A percentile compares a stretch with the other conserved stretches of the same genome.
Evolutionary conservation across 2,888 invertebrate species (phyloP).

Genomic region (Idaea straminata): DNA sequence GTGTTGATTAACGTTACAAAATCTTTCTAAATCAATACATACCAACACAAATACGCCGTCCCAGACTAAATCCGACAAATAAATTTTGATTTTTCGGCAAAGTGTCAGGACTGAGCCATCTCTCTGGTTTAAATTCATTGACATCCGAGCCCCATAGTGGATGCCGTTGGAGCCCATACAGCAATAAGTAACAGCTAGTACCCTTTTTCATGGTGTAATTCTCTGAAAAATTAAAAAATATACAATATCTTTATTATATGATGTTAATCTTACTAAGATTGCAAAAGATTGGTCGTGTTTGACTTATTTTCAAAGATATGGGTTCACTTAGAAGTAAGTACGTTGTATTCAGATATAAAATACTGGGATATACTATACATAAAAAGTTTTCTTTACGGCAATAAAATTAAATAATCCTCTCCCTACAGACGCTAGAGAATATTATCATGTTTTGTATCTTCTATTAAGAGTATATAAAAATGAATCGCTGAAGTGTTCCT

Average conservation of each 20-base stretch:
- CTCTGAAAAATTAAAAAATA: slow-evolving; percentile 35
- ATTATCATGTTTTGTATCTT: no score
- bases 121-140: slow-evolving; percentile 51
- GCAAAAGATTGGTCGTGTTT: no score
- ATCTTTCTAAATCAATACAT: slow-evolving; percentile 2
- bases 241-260: slow-evolving; percentile 9
- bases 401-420: no score
- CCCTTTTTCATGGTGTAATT: slow-evolving; percentile 51
- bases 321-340: no score
- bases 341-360: no score
- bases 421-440: no score
- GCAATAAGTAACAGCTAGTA: slow-evolving; percentile 44
- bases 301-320: no score
- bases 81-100: slow-evolving; percentile 47
- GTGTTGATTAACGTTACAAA: no score
- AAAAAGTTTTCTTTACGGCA: no score
- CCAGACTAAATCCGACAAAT: slow-evolving; percentile 53
- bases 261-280: not conserved
- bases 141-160: slow-evolving; percentile 54
- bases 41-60: slow-evolving; percentile 58
- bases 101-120: slow-evolving; percentile 48
- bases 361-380: no score
- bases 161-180: slow-evolving; percentile 51
- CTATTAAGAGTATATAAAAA: no score
- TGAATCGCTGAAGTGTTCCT: no score